phyloP scores from a whole-genome alignment of 1,140 invertebrate species.

The Leptinotarsa lineolata region DNA sequence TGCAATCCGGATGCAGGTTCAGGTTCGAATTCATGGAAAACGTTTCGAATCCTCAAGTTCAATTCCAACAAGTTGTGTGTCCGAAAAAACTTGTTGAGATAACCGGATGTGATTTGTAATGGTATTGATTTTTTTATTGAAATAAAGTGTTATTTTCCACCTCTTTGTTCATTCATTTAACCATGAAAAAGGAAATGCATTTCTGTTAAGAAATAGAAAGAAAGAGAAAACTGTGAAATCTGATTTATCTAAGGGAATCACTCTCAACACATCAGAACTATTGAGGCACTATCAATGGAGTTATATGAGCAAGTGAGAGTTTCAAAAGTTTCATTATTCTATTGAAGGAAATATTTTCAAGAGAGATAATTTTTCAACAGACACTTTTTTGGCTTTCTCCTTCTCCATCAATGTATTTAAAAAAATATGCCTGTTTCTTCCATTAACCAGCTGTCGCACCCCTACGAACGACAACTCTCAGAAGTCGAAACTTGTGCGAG shows the following conservation, averaged over 20 bases:
- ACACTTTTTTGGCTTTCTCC: too few species aligned
- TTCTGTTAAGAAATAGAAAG: neutral
- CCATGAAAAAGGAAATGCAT: neutral
- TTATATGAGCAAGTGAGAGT: too few species aligned
- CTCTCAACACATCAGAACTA: too few species aligned
- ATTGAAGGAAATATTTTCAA: too few species aligned
- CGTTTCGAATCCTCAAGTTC: conserved; percentile 34
- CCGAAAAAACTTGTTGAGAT: conserved; percentile 27
- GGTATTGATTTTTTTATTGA: neutral
- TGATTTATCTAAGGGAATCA: neutral
- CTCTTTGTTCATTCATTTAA: neutral
- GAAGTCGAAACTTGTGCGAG: too few species aligned
- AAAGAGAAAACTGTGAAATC: neutral
- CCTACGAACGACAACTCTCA: too few species aligned
- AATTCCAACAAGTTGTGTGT: conserved; percentile 36
- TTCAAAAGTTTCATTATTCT: too few species aligned
- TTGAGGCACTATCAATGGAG: too few species aligned
- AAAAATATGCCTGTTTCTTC: too few species aligned
- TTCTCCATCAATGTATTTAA: too few species aligned
- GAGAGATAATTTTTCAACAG: too few species aligned
- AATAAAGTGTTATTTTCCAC: neutral
- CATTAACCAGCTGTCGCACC: too few species aligned
- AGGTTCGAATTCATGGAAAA: conserved; percentile 34
- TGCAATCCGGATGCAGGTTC: conserved; percentile 34
- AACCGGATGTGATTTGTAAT: conserved; percentile 16